Percentiles rank a stretch among this genome's conserved stretches.
phyloP scores from a whole-genome alignment of 37 sponge, comb jelly and placozoan genomes.

The Oopsacas minuta region DNA sequence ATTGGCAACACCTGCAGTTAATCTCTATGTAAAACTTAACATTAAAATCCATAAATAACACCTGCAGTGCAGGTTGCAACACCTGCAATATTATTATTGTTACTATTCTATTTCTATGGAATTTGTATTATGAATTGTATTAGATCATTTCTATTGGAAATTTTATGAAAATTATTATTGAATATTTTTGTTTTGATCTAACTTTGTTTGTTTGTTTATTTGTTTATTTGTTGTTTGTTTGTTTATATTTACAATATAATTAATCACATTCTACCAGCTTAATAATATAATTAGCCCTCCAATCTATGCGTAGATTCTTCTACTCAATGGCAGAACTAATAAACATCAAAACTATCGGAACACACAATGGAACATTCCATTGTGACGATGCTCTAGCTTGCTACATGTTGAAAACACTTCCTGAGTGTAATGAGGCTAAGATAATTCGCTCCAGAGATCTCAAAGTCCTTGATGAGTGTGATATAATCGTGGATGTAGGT shows the following conservation, averaged over 20 bases:
- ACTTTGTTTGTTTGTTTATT: too few relatives aligned
- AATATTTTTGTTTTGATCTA: too few relatives aligned
- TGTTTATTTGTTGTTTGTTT: background rate
- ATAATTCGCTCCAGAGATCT: conserved; percentile 51
- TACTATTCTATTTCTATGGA: too few relatives aligned
- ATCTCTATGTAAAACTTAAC: too few relatives aligned
- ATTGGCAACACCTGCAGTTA: too few relatives aligned
- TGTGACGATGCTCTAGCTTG: conserved; percentile 90
- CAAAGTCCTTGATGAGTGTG: conserved; percentile 42
- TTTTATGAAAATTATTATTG: too few relatives aligned
- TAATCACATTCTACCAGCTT: too few relatives aligned
- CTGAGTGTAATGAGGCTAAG: conserved; percentile 52
- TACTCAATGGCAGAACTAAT: background rate
- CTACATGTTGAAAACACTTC: conserved; percentile 63
- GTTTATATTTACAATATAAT: background rate
- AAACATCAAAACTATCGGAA: conserved; percentile 33
- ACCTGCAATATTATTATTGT: too few relatives aligned
- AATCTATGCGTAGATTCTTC: background rate
- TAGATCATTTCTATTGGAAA: too few relatives aligned
- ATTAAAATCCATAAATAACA: too few relatives aligned
- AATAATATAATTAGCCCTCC: background rate
- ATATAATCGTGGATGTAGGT: conserved; percentile 85
- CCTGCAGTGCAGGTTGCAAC: too few relatives aligned
- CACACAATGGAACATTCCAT: conserved; percentile 83
- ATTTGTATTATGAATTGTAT: too few relatives aligned